phyloP scores from a whole-genome alignment of 2,113 vertebrate species.

The Clinocottus analis region DNA sequence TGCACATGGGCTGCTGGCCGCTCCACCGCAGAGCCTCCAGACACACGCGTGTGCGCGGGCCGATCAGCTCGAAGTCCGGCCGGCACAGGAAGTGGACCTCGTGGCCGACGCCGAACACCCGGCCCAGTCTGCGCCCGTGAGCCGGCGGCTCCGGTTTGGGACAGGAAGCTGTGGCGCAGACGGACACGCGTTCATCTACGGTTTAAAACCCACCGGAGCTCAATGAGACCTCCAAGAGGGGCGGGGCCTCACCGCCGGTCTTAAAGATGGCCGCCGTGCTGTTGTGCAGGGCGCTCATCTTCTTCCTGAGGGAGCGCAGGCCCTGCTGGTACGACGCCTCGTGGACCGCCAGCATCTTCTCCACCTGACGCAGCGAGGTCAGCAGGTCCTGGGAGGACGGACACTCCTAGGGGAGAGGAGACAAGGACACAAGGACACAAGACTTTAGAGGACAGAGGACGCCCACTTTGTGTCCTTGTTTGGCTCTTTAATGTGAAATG shows the following conservation, averaged over 20 bases:
- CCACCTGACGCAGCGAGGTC: slow-evolving; percentile 79
- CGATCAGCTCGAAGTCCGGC: slow-evolving; percentile 82
- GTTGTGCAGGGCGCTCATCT: slow-evolving; percentile 82
- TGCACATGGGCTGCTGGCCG: slow-evolving; percentile 85
- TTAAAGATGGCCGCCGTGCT: slow-evolving; percentile 66
- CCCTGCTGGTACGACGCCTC: slow-evolving; percentile 83
- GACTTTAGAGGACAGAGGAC: background rate
- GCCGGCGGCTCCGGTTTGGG: slow-evolving; percentile 72
- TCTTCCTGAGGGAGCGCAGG: slow-evolving; percentile 77
- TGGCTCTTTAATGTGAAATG: background rate
- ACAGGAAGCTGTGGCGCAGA: slow-evolving; percentile 77
- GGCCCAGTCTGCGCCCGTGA: slow-evolving; percentile 85
- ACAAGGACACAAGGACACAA: background rate
- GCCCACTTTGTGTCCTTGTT: background rate
- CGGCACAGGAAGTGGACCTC: slow-evolving; percentile 88
- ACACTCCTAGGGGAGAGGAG: slow-evolving; percentile 78
- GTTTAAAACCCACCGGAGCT: no score
- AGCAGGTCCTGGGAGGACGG: slow-evolving; percentile 77
- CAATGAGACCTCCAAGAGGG: no score
- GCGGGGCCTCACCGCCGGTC: slow-evolving; percentile 32
- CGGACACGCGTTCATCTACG: background rate
- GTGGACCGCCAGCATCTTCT: slow-evolving; percentile 85
- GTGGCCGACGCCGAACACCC: slow-evolving; percentile 77
- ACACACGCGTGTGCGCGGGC: slow-evolving; percentile 83
- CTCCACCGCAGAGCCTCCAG: slow-evolving; percentile 86